Percentiles rank a stretch among this genome's conserved stretches.
These are phyloP conservation scores for Glyphotaelius pellucidus DNA, from an alignment of 2,888 invertebrate species.

Conservation along the genomic window DNA sequence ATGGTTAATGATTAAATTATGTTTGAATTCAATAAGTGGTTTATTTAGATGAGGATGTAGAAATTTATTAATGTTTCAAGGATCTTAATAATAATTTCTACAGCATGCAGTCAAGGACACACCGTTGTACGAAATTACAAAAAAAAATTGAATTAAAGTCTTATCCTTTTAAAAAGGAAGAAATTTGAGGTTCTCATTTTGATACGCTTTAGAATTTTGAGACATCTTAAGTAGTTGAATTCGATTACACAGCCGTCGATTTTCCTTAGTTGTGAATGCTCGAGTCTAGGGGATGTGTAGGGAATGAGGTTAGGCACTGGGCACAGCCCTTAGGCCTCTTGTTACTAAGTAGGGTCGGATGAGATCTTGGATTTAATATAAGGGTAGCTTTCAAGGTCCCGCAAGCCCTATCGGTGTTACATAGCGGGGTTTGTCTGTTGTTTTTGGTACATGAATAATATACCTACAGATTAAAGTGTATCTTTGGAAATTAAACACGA, in stretches of 20 bases:
- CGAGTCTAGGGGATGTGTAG: background rate
- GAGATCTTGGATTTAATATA: constrained; percentile 17
- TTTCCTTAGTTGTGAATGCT: background rate
- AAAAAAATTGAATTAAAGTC: background rate
- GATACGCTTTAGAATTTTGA: background rate
- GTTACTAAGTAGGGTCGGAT: constrained; percentile 17
- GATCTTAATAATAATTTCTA: too few relatives aligned
- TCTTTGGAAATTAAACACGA: background rate
- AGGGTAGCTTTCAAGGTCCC: background rate
- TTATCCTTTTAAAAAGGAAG: background rate
- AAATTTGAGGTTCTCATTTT: background rate
- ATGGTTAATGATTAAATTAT: too few relatives aligned
- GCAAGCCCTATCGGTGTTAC: background rate
- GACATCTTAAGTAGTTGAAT: background rate
- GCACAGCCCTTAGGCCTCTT: background rate
- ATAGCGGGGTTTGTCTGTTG: background rate
- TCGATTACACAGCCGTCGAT: constrained; percentile 3
- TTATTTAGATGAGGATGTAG: too few relatives aligned
- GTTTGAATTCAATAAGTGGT: too few relatives aligned
- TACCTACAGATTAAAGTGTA: background rate
- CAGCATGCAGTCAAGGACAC: too few relatives aligned
- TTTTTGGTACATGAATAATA: constrained; percentile 2
- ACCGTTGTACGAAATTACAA: background rate
- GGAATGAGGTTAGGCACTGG: background rate
- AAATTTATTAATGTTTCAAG: too few relatives aligned